Base-by-base conservation (phyloP, 2,797 vertebrate genomes). In the Malacoraja senta region DNA sequence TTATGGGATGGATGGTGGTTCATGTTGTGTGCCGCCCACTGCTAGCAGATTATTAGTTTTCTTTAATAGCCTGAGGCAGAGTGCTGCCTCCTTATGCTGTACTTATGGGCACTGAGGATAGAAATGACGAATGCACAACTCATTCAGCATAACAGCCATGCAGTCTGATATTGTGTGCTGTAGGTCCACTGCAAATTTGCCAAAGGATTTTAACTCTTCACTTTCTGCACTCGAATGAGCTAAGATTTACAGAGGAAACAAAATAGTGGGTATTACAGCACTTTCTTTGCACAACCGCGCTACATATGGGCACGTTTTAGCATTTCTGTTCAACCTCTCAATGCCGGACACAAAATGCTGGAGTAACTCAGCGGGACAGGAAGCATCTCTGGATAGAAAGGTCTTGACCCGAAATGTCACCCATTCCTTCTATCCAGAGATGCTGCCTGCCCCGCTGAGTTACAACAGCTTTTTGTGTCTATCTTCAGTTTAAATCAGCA, bases 41-140 rank as follows among this genome's bases (percentile, higher is more conserved):
- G 35, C 35, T 53, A 92, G 90, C 71, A 74, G 90, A 74, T 92
- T 76, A 92, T 92, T 92, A 92, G 90, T 92, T 92, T 91, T 92
- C 90, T 44, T 92, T 74, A 74, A 92, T 92, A 92, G 90, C 90
- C 90, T 92, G 71, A 76, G 90, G 90, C 84, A 68, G 17, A 88
- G 63, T 68, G 63, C 90, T 74, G 71, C 35, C 90, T 74, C 21
- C 38, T 76, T 53, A 58, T 44, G 4, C 71, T 44, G 90, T 92
- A 74, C 38, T 92, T 92, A 92, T n/a, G 90, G 71, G 71, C 38
- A 44, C 71, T 19, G 71, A 92, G 68, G 90, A 92, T 58, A 76
- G 29, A 92, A 92, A 76, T 92, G 44, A 74, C 90, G 44, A 92
- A 92, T 2, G 38, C 71, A 74, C 26, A 8, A 92, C 44, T 76